Evolutionary conservation across 2,888 invertebrate species (phyloP), one percentile per base, ranked within the genome.

Genomic region (Lithophane ornitopus): DNA sequence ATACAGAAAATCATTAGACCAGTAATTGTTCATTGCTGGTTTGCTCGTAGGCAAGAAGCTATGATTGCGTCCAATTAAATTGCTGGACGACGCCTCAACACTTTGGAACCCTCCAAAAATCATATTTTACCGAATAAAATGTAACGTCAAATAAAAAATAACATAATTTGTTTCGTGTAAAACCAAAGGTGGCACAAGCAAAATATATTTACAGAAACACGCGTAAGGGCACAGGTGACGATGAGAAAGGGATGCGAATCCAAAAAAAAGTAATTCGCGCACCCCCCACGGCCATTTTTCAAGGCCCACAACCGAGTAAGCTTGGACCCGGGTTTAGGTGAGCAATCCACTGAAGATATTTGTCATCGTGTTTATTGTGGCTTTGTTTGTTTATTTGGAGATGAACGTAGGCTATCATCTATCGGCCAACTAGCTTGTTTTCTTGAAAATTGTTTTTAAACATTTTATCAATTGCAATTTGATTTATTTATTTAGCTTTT

Each of bases 221-320:
- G 80, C 69, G 54, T 52, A 34, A 52, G 78, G 85, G 78, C 89
- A 68, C 88, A 88, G 88, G 89, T 88, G 88, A 87, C 89, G 87
- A 86, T 82, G 87, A 79, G 79, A 78, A 88, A 87, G 87, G 89
- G 89, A 88, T 88, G 76, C 65, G 89, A 78, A 81, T 88, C 89
- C 85, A 88, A 87, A 89, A 87, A 79, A 88, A 88, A 86, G 89
- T 88, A 86, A 88, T 88, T 87, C 86, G 78, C 80, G 73, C 80
- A 82, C 80, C 88, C 86, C 88, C 88, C 75, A 79, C 82, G 88
- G 88, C 88, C 85, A 89, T 88, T 89, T 89, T 86, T 89, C 88
- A 85, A 80, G 88, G 82, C 78, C 86, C 75, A 75, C 81, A 82
- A 82, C 73, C 84, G 76, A 81, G 81, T 74, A 86, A 85, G 86